Percentiles rank a stretch among this genome's conserved stretches.
Conservation (phyloP, 64 coral and sea anemone genomes). For the Montipora efflorescens region DNA sequence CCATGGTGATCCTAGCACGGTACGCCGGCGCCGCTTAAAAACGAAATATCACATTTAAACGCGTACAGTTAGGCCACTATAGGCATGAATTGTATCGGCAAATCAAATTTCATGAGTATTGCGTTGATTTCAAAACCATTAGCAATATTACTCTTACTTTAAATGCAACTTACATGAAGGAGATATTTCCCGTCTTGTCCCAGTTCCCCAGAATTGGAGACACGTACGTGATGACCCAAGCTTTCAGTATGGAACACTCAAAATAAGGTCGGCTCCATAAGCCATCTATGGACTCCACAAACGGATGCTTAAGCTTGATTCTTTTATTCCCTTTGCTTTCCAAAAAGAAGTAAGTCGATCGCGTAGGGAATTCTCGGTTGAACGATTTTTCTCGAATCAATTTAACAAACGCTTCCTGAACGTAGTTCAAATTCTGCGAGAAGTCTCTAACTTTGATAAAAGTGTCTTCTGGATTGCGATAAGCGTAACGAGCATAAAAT, state of each 20-base stretch:
- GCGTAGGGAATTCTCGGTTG: slow-evolving; percentile 63
- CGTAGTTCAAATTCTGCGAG: slow-evolving; percentile 83
- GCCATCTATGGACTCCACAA: slow-evolving; percentile 83
- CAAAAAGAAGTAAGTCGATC: slow-evolving; percentile 72
- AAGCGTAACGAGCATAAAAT: slow-evolving; percentile 84
- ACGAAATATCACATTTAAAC: too few species aligned
- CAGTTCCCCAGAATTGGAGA: slow-evolving; percentile 85
- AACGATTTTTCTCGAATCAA: slow-evolving; percentile 69
- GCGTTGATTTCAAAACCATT: too few species aligned
- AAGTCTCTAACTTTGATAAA: slow-evolving; percentile 91
- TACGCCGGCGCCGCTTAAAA: too few species aligned
- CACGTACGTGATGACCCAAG: slow-evolving; percentile 80
- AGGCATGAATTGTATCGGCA: too few species aligned
- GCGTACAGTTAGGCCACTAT: too few species aligned
- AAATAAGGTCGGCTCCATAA: slow-evolving; percentile 89
- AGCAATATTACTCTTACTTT: background rate
- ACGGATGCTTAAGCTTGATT: slow-evolving; percentile 60
- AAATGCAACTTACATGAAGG: slow-evolving; percentile 83
- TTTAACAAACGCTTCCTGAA: slow-evolving; percentile 79
- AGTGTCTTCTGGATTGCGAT: slow-evolving; percentile 70
- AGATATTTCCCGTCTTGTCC: slow-evolving; percentile 18
- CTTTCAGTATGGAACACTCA: slow-evolving; percentile 77
- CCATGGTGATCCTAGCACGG: too few species aligned
- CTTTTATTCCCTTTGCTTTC: slow-evolving; percentile 14
- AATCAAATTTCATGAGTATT: too few species aligned